A percentile compares a stretch with the other conserved stretches of the same genome.
Evolutionary conservation across 2,113 vertebrate species (phyloP).

Genomic region (zebrafish (Danio rerio)): DNA sequence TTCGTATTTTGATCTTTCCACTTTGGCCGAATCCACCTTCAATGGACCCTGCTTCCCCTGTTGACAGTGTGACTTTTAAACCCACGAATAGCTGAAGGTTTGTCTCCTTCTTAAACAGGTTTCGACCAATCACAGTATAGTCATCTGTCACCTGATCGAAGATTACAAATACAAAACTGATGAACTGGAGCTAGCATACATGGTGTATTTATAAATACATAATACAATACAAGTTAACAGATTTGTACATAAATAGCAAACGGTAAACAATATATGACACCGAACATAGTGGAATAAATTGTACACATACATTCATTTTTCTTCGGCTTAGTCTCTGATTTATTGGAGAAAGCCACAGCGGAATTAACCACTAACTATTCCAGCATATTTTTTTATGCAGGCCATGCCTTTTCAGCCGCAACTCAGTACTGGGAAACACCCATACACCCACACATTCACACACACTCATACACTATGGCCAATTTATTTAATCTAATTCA

Average conservation of each 20-base stretch:
- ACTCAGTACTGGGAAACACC: no score
- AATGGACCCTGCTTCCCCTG: slow-evolving; percentile 89
- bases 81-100: slow-evolving; percentile 97
- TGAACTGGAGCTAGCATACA: neutral
- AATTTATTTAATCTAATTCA: no score
- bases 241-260: neutral
- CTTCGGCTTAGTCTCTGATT: no score
- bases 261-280: neutral
- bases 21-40: slow-evolving; percentile 95
- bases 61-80: slow-evolving; percentile 89
- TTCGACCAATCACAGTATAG: slow-evolving; percentile 91
- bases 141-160: slow-evolving; percentile 86
- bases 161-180: neutral
- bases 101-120: slow-evolving; percentile 97
- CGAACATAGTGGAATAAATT: neutral
- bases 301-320: neutral
- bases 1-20: slow-evolving; percentile 92
- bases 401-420: no score
- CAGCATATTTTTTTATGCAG: no score
- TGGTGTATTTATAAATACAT: neutral
- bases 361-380: no score
- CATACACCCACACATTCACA: no score
- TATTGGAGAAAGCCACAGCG: no score
- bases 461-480: no score
- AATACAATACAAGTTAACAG: neutral